Evolutionary conservation across 2,797 vertebrate species (phyloP).

Genomic region (Chlorospingus flavigularis): DNA sequence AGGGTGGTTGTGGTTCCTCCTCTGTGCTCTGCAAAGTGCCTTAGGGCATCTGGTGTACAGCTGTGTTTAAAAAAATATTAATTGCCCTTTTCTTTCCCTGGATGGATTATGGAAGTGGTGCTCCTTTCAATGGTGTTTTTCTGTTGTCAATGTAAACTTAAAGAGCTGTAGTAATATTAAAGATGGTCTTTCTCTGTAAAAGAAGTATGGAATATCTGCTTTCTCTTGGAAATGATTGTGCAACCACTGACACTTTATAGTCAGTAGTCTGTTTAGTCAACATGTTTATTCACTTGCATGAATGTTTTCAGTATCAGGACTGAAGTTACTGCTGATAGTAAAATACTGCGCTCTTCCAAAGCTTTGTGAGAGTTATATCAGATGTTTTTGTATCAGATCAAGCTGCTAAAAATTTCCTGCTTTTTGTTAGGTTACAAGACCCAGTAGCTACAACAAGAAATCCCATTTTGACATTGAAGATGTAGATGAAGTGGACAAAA

Average conservation of each 20-base stretch:
- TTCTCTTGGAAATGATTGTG: not conserved
- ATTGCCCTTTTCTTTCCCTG: not conserved
- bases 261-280: not conserved
- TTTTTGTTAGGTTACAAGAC: conserved; percentile 86
- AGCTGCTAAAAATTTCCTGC: not conserved
- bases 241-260: not conserved
- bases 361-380: not conserved
- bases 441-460: conserved; percentile 92
- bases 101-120: not conserved
- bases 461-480: conserved; percentile 97
- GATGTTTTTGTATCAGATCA: not conserved
- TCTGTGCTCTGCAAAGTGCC: not conserved
- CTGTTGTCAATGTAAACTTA: not conserved
- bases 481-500: conserved; percentile 93
- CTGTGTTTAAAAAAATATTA: not conserved
- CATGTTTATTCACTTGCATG: not conserved
- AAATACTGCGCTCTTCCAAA: not conserved
- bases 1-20: not conserved
- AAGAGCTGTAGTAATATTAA: not conserved
- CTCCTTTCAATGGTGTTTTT: not conserved
- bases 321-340: not conserved
- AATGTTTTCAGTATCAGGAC: not conserved
- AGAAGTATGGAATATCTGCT: not conserved
- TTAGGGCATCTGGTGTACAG: not conserved
- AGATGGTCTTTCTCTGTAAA: not conserved